Percentiles rank a stretch among this genome's conserved stretches.
These are phyloP conservation scores for Molorchus minor DNA, from an alignment of 2,888 invertebrate species.

Conservation along the genomic window DNA sequence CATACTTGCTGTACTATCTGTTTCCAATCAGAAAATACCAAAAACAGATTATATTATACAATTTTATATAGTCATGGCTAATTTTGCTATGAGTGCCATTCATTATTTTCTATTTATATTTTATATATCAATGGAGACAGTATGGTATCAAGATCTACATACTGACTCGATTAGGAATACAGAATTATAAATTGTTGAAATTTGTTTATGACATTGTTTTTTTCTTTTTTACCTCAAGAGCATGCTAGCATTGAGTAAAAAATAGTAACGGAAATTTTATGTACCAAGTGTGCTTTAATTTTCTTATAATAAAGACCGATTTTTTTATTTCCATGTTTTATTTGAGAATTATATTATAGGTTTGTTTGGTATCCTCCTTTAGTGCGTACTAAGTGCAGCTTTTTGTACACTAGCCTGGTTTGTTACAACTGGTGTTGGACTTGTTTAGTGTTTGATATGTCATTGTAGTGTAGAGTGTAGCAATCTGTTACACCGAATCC, in stretches of 20 bases:
- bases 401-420: no score
- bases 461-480: no score
- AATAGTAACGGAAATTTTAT: slow-evolving; percentile 59
- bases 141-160: slow-evolving; percentile 37
- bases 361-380: no score
- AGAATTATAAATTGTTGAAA: slow-evolving; percentile 46
- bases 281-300: slow-evolving; percentile 65
- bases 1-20: slow-evolving; percentile 52
- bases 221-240: slow-evolving; percentile 50
- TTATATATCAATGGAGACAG: slow-evolving; percentile 38
- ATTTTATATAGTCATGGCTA: slow-evolving; percentile 43
- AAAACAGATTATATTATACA: slow-evolving; percentile 42
- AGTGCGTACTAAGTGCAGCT: no score
- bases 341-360: no score
- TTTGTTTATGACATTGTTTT: slow-evolving; percentile 51
- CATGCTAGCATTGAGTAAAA: slow-evolving; percentile 53
- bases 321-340: slow-evolving; percentile 53
- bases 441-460: no score
- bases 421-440: no score
- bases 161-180: slow-evolving; percentile 32
- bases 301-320: slow-evolving; percentile 63
- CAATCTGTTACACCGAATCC: no score
- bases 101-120: slow-evolving; percentile 53
- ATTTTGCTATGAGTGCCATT: slow-evolving; percentile 55
- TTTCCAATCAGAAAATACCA: slow-evolving; percentile 54